Evolutionary conservation across 1,140 invertebrate genomes (phyloP).

Genomic region (Zaprionus inermis): DNA sequence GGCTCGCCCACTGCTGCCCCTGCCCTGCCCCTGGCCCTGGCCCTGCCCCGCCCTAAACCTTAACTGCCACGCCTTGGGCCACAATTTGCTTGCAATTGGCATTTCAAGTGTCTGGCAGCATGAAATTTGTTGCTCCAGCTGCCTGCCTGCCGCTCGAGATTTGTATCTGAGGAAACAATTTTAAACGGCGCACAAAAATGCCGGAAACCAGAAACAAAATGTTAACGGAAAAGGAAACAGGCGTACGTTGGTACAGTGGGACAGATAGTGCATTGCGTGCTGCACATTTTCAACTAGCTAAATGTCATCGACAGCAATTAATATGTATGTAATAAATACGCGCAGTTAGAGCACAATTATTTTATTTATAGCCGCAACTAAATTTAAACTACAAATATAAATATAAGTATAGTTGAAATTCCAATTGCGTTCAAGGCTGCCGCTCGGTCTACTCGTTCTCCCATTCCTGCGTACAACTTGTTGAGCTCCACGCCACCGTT

Average conservation of each 20-base stretch:
- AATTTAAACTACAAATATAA: constrained; percentile 11
- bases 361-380: constrained; percentile 32
- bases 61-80: constrained; percentile 63
- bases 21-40: not conserved
- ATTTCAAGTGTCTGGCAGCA: constrained; percentile 65
- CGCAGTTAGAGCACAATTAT: not conserved
- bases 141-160: constrained; percentile 41
- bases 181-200: constrained; percentile 79
- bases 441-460: not conserved
- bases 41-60: constrained; percentile 4
- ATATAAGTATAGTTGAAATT: constrained; percentile 1
- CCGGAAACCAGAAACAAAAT: constrained; percentile 81
- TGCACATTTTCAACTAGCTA: not conserved
- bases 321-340: not conserved
- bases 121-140: constrained; percentile 23
- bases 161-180: constrained; percentile 79
- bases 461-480: constrained; percentile 12
- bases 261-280: not conserved
- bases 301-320: not conserved
- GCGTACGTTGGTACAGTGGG: constrained; percentile 43
- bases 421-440: constrained; percentile 1
- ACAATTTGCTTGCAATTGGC: constrained; percentile 78
- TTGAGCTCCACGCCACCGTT: constrained; percentile 13
- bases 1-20: not conserved
- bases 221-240: constrained; percentile 79